A percentile compares a stretch with the other conserved stretches of the same genome.
Conservation (phyloP, 1,140 invertebrate genomes). For the Adoxophyes honmai region DNA sequence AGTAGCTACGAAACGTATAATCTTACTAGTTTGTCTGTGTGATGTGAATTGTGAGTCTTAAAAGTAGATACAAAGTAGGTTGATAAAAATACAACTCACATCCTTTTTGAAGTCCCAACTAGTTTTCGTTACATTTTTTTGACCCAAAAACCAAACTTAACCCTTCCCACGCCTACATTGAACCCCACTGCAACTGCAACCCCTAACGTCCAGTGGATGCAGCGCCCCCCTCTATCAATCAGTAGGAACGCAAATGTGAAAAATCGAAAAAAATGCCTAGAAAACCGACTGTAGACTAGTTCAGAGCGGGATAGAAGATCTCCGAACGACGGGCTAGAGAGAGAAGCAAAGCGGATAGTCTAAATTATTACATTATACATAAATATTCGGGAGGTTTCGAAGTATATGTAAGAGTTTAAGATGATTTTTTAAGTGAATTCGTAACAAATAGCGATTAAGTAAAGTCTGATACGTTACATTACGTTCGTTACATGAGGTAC, state of each 20-base stretch:
- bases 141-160: no score
- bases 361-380: conserved; percentile 65
- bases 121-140: no score
- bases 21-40: no score
- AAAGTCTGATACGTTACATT: no score
- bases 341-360: conserved; percentile 38
- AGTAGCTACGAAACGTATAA: no score
- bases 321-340: conserved; percentile 2
- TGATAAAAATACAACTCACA: no score
- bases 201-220: background rate
- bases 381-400: conserved; percentile 45
- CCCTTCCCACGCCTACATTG: no score
- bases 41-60: no score
- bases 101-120: no score
- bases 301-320: conserved; percentile 36
- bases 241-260: conserved; percentile 42
- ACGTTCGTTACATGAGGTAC: no score
- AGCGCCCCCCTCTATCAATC: conserved; percentile 38
- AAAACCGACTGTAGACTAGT: conserved; percentile 31
- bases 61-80: no score
- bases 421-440: conserved; percentile 17
- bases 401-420: conserved; percentile 31
- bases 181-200: conserved; percentile 8
- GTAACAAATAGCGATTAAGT: no score
- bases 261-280: conserved; percentile 42